Evolutionary conservation across 2,797 vertebrate genomes (phyloP).

Genomic region (Rhodeus uyekii): DNA sequence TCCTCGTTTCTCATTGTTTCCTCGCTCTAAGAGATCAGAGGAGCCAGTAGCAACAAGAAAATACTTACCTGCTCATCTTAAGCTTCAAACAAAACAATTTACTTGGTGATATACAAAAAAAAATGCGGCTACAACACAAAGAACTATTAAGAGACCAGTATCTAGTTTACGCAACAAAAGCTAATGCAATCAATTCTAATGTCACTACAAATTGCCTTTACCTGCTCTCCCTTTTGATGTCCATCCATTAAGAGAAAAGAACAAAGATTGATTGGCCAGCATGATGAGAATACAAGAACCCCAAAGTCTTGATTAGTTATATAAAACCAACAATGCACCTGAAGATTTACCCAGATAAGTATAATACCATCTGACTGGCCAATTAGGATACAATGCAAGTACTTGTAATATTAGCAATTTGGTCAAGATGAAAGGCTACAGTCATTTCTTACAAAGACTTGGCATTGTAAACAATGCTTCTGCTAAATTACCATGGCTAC

Average conservation of each 20-base stretch:
- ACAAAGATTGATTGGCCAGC: slow-evolving; percentile 56
- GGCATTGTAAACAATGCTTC: neutral
- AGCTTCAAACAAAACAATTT: neutral
- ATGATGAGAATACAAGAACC: slow-evolving; percentile 41
- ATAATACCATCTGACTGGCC: neutral
- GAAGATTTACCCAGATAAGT: neutral
- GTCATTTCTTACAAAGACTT: neutral
- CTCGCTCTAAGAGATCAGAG: neutral
- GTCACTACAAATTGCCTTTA: slow-evolving; percentile 64
- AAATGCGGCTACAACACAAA: slow-evolving; percentile 6
- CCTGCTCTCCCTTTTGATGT: slow-evolving; percentile 76
- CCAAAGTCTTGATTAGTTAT: slow-evolving; percentile 1
- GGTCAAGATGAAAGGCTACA: slow-evolving; percentile 6
- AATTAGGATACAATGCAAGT: neutral
- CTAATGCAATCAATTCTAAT: slow-evolving; percentile 53
- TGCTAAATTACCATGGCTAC: neutral
- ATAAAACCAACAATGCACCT: slow-evolving; percentile 21
- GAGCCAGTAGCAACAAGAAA: neutral
- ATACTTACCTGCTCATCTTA: neutral
- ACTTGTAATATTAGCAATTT: neutral
- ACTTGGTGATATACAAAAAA: neutral
- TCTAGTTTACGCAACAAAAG: slow-evolving; percentile 33
- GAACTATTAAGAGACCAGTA: slow-evolving; percentile 3
- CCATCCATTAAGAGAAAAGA: slow-evolving; percentile 56
- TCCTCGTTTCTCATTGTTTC: slow-evolving; percentile 33